These are phyloP conservation scores for Spilogale gracilis DNA, from an alignment of 2,113 vertebrate genomes.

Conservation along the genomic window DNA sequence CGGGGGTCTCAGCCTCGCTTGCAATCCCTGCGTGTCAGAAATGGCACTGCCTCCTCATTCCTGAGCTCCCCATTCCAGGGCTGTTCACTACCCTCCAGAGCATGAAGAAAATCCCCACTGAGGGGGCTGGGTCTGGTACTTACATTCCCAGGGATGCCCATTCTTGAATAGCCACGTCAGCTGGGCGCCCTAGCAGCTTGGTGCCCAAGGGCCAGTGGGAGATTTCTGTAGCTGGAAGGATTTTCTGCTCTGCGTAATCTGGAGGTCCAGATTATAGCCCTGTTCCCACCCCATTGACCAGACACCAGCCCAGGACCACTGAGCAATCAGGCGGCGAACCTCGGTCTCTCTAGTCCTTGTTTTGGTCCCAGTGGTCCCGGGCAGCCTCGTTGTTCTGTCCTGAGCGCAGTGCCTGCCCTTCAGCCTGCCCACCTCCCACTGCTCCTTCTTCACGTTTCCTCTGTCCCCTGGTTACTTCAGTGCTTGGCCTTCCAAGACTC, in stretches of 20 bases:
- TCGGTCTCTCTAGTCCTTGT: rapidly evolving
- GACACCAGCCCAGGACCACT: rapidly evolving
- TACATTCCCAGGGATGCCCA: rapidly evolving
- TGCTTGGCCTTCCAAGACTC: neutral
- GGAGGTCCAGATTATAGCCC: neutral
- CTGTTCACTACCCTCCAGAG: rapidly evolving
- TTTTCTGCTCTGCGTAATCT: neutral
- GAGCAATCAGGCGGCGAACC: rapidly evolving
- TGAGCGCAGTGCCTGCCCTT: rapidly evolving
- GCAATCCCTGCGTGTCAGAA: rapidly evolving
- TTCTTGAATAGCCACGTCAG: neutral
- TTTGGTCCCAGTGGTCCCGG: rapidly evolving
- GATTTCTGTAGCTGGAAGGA: rapidly evolving
- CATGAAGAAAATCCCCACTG: neutral
- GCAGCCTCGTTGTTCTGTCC: neutral
- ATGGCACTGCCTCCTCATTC: rapidly evolving
- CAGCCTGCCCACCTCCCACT: rapidly evolving
- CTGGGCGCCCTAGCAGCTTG: rapidly evolving
- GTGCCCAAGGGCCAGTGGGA: too few relatives aligned
- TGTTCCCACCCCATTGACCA: neutral
- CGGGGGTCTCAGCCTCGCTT: rapidly evolving
- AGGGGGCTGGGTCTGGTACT: rapidly evolving
- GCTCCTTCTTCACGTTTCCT: neutral
- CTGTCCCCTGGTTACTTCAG: rapidly evolving
- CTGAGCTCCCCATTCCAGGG: rapidly evolving